phyloP scores from a whole-genome alignment of 2,888 invertebrate species.

The Scrobipalpa atriplicella region DNA sequence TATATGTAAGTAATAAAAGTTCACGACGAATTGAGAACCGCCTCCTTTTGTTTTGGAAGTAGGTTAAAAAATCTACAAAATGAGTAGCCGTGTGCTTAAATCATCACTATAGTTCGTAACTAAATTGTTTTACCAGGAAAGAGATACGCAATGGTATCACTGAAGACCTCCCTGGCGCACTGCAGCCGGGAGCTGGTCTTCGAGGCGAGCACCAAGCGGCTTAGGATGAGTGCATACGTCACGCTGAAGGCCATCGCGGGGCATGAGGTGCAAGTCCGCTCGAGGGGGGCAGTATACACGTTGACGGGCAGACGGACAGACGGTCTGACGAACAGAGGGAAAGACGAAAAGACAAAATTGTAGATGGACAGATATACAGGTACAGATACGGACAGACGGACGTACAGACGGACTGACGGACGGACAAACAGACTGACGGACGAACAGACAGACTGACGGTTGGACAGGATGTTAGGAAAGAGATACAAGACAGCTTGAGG shows the following conservation, averaged over 20 bases:
- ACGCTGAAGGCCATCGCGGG: slow-evolving; percentile 50
- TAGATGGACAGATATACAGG: slow-evolving; percentile 49
- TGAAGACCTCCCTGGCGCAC: slow-evolving; percentile 58
- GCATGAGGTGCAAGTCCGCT: slow-evolving; percentile 51
- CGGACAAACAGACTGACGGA: neutral
- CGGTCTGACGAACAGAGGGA: neutral
- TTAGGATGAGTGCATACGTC: slow-evolving; percentile 54
- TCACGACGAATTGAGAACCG: too few relatives aligned
- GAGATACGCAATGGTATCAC: slow-evolving; percentile 57
- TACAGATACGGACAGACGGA: slow-evolving; percentile 41
- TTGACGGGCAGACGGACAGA: neutral
- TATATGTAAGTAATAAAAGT: too few relatives aligned
- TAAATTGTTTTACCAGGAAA: slow-evolving; percentile 50
- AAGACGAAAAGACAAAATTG: neutral
- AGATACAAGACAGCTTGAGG: too few relatives aligned
- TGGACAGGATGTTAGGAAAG: too few relatives aligned
- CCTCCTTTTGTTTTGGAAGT: too few relatives aligned
- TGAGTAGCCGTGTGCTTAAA: too few relatives aligned
- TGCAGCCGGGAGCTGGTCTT: slow-evolving; percentile 55
- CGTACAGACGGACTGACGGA: neutral
- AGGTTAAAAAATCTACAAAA: too few relatives aligned
- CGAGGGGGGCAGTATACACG: neutral
- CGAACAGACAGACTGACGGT: neutral
- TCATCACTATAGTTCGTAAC: neutral
- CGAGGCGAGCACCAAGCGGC: slow-evolving; percentile 47